These are phyloP conservation scores for Sarcophilus harrisii DNA, from an alignment of 2,797 vertebrate species.

Conservation along the genomic window DNA sequence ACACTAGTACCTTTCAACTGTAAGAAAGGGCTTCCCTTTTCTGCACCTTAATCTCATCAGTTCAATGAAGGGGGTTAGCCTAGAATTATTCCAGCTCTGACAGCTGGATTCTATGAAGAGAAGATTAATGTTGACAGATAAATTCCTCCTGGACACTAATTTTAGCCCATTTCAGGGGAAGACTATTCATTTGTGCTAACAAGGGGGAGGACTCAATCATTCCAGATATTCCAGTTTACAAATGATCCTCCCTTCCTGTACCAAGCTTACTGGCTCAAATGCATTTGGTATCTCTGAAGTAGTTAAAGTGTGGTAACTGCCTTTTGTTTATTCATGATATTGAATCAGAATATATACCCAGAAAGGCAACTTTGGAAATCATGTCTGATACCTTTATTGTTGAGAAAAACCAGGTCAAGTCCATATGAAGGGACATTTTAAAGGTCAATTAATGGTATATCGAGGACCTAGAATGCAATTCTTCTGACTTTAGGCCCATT, in stretches of 20 bases:
- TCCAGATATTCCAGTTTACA: slow-evolving; percentile 8
- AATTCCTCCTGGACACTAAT: not conserved
- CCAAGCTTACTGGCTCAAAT: not conserved
- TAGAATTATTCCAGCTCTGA: not conserved
- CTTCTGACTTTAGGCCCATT: not conserved
- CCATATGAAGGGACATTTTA: not conserved
- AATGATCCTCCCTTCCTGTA: not conserved
- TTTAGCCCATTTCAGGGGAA: not conserved
- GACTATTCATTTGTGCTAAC: not conserved
- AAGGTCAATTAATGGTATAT: not conserved
- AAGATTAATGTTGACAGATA: not conserved
- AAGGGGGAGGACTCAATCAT: not conserved
- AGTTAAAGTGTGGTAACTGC: not conserved
- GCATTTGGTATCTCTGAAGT: not conserved
- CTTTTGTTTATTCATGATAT: not conserved
- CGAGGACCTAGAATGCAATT: not conserved
- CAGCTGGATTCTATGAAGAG: not conserved
- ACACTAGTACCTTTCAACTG: not conserved
- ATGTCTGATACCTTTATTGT: not conserved
- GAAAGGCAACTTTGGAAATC: not conserved
- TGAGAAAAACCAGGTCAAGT: not conserved
- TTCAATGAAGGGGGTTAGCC: not conserved
- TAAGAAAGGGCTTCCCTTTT: not conserved
- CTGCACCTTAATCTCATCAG: not conserved
- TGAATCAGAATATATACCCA: not conserved